Conservation (phyloP, 1,140 invertebrate genomes). For the Zaprionus tsacasi region DNA sequence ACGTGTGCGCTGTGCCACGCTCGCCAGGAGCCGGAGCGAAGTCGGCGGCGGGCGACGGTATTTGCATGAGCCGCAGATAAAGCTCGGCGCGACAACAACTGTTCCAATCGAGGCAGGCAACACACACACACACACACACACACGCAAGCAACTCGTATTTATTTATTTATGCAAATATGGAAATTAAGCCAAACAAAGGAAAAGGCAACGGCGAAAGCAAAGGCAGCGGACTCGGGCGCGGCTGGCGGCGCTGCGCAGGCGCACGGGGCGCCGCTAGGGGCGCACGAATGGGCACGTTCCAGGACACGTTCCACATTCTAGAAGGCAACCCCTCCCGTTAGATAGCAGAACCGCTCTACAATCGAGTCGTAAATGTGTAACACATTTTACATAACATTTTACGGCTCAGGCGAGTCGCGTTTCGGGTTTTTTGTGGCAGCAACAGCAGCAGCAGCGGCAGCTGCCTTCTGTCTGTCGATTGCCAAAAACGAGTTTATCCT, state of each 20-base stretch:
- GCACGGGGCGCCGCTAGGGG: slow-evolving; percentile 36
- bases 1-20: slow-evolving; percentile 48
- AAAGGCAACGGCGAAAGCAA: background rate
- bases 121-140: background rate
- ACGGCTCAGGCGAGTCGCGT: slow-evolving; percentile 31
- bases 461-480: slow-evolving; percentile 41
- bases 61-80: slow-evolving; percentile 64
- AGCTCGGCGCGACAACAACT: slow-evolving; percentile 40
- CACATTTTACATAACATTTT: slow-evolving; percentile 57
- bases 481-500: slow-evolving; percentile 79
- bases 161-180: slow-evolving; percentile 61
- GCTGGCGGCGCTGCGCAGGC: slow-evolving; percentile 56
- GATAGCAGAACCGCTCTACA: slow-evolving; percentile 39
- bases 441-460: slow-evolving; percentile 49
- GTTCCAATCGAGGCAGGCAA: slow-evolving; percentile 32
- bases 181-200: slow-evolving; percentile 41
- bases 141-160: slow-evolving; percentile 11
- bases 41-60: slow-evolving; percentile 8
- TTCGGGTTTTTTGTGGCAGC: slow-evolving; percentile 12
- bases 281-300: slow-evolving; percentile 40
- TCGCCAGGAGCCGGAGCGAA: background rate
- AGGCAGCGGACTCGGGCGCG: background rate
- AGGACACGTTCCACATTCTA: slow-evolving; percentile 43
- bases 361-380: slow-evolving; percentile 37
- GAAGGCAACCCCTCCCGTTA: slow-evolving; percentile 47